A percentile compares a stretch with the other conserved stretches of the same genome.
Conservation (phyloP, 2,888 invertebrate species). For the Halictus ligatus region DNA sequence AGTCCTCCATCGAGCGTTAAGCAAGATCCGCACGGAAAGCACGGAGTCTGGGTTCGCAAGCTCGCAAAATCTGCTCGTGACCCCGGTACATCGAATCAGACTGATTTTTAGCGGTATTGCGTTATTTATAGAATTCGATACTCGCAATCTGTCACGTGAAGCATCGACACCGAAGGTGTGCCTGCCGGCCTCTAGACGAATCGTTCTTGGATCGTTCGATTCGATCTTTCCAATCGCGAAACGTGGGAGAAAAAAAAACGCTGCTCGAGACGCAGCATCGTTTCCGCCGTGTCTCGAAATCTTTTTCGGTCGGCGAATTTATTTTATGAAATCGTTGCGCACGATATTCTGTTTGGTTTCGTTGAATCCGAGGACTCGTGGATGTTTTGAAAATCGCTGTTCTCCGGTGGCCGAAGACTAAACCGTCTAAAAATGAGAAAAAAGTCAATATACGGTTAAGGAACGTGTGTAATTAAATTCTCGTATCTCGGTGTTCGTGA, state of each 20-base stretch:
- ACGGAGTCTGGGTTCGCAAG: constrained; percentile 30
- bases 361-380: neutral
- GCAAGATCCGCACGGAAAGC: constrained; percentile 7
- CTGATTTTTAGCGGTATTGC: constrained; percentile 67
- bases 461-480: neutral
- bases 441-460: neutral
- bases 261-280: neutral
- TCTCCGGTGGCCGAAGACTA: neutral
- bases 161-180: constrained; percentile 13
- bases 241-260: neutral
- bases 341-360: neutral
- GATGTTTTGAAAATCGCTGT: neutral
- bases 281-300: neutral
- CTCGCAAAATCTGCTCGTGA: constrained; percentile 40
- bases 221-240: neutral
- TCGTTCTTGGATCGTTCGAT: neutral
- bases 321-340: neutral
- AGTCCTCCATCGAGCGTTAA: constrained; percentile 13
- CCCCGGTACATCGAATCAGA: constrained; percentile 62
- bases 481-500: neutral
- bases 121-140: constrained; percentile 52
- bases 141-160: constrained; percentile 25
- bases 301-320: neutral
- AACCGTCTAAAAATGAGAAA: neutral
- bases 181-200: neutral